These are phyloP conservation scores for Cepaea nemoralis DNA, from an alignment of 1,140 invertebrate genomes.

Conservation along the genomic window DNA sequence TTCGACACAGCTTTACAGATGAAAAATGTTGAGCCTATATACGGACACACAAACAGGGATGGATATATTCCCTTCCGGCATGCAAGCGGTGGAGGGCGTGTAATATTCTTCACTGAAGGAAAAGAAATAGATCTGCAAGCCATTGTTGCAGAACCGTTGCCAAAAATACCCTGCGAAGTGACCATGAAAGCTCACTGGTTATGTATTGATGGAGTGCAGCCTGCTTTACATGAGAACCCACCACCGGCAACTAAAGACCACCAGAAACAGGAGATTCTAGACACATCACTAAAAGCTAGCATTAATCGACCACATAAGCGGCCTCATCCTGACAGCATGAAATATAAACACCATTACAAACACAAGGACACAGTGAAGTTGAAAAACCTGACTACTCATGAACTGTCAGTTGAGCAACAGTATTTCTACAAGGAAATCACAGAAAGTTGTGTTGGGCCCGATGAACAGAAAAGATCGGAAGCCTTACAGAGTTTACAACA, in stretches of 20 bases:
- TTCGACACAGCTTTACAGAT: slow-evolving; percentile 90
- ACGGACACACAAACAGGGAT: slow-evolving; percentile 86
- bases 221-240: slow-evolving; percentile 94
- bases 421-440: slow-evolving; percentile 99
- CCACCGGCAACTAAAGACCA: slow-evolving; percentile 89
- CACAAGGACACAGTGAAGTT: slow-evolving; percentile 87
- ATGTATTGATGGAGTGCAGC: slow-evolving; percentile 95
- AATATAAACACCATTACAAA: slow-evolving; percentile 43
- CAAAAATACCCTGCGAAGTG: slow-evolving; percentile 89
- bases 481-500: slow-evolving; percentile 93
- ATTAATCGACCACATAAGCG: slow-evolving; percentile 58
- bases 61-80: slow-evolving; percentile 94
- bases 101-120: slow-evolving; percentile 95
- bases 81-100: slow-evolving; percentile 93
- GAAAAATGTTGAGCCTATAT: slow-evolving; percentile 95
- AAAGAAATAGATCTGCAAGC: slow-evolving; percentile 94
- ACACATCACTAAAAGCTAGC: slow-evolving; percentile 85
- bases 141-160: slow-evolving; percentile 81
- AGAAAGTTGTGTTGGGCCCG: slow-evolving; percentile 98
- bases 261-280: slow-evolving; percentile 90
- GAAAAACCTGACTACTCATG: slow-evolving; percentile 95
- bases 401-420: slow-evolving; percentile 96
- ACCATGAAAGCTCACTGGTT: slow-evolving; percentile 87
- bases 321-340: slow-evolving; percentile 19
- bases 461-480: slow-evolving; percentile 94